These are phyloP conservation scores for Numenius phaeopus DNA, from an alignment of 2,797 vertebrate genomes.

Conservation along the genomic window DNA sequence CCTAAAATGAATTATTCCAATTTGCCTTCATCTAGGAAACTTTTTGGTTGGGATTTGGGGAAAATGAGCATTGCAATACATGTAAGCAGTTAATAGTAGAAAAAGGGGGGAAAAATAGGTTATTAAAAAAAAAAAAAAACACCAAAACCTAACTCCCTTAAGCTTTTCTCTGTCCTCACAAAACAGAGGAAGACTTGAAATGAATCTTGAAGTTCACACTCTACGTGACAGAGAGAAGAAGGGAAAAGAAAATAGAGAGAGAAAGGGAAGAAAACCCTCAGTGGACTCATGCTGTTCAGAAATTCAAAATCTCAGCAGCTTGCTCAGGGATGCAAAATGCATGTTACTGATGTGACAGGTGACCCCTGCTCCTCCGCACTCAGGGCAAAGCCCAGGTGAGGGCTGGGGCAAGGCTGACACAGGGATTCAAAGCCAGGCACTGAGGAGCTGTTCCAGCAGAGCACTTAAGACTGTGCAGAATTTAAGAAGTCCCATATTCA, in stretches of 20 bases:
- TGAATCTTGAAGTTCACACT: not conserved
- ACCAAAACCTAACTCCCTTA: not conserved
- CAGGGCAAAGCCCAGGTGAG: slow-evolving; percentile 6
- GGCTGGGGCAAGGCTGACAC: not conserved
- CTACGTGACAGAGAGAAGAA: not conserved
- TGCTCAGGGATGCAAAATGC: not conserved
- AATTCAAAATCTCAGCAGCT: not conserved
- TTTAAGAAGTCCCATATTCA: not conserved
- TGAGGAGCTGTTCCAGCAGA: not conserved
- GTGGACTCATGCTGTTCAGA: not conserved
- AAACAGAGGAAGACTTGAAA: not conserved
- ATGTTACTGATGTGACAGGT: not conserved
- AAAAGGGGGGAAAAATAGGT: not conserved
- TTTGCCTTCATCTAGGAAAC: not conserved
- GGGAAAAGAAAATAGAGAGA: not conserved
- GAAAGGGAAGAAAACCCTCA: not conserved
- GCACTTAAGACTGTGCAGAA: not conserved
- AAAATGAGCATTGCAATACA: not conserved
- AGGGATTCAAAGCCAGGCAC: not conserved
- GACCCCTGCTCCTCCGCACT: accelerated
- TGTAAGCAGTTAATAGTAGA: not conserved
- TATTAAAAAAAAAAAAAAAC: not conserved
- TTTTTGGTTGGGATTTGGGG: not conserved
- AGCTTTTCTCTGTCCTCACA: not conserved
- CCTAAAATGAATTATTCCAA: not conserved